phyloP scores from a whole-genome alignment of 2,113 vertebrate species.

The Zosterops japonicus region DNA sequence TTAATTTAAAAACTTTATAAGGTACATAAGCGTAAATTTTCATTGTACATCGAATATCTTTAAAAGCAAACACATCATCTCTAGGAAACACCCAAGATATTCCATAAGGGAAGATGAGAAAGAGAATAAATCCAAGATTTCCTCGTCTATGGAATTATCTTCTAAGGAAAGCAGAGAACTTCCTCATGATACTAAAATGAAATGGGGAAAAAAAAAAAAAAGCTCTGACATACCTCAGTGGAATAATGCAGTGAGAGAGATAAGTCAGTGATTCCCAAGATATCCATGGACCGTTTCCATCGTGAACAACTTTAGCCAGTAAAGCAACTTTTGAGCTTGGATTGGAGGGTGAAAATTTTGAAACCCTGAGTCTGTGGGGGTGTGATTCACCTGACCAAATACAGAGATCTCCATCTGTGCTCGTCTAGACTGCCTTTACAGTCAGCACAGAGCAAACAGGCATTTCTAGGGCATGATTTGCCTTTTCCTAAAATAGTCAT shows the following conservation, averaged over 20 bases:
- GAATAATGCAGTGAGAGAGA: background rate
- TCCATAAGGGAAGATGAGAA: background rate
- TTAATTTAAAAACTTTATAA: background rate
- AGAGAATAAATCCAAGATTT: background rate
- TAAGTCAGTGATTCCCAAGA: background rate
- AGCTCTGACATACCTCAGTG: background rate
- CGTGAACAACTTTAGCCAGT: background rate
- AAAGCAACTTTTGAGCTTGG: conserved; percentile 20
- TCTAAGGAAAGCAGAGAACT: background rate
- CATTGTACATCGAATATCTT: background rate
- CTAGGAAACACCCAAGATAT: background rate
- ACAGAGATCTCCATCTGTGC: conserved; percentile 57
- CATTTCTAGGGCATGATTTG: conserved; percentile 63
- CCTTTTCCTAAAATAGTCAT: conserved; percentile 50
- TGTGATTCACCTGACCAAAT: conserved; percentile 62
- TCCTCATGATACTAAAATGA: background rate
- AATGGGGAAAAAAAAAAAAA: background rate
- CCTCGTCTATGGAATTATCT: background rate
- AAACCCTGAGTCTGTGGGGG: conserved; percentile 11
- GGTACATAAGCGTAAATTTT: background rate
- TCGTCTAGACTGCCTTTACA: conserved; percentile 58
- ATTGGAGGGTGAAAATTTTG: conserved; percentile 20
- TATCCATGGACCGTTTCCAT: background rate
- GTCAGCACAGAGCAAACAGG: conserved; percentile 52
- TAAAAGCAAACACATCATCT: background rate